Conservation (phyloP, 1,140 invertebrate genomes). For the Plodia interpunctella region DNA sequence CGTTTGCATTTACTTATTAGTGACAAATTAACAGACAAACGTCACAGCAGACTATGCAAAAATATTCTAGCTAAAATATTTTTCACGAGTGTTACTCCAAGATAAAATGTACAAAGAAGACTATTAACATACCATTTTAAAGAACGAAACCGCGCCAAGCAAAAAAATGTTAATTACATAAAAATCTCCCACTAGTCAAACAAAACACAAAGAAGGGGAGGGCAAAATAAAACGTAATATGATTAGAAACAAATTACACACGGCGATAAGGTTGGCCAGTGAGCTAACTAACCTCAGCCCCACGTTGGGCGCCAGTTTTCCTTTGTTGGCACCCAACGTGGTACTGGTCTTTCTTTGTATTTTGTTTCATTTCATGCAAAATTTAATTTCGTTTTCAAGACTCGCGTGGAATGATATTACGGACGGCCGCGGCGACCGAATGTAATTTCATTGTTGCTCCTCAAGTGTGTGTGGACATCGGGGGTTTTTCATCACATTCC, state of each 20-base stretch:
- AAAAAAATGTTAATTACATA: constrained; percentile 6
- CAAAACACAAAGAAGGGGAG: constrained; percentile 32
- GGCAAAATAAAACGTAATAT: constrained; percentile 61
- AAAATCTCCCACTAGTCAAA: constrained; percentile 7
- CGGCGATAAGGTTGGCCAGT: constrained; percentile 47
- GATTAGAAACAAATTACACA: constrained; percentile 72
- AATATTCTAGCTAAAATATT: no score
- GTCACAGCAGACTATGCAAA: no score
- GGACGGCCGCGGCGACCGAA: constrained; percentile 49
- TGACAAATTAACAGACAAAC: no score
- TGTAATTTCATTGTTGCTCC: constrained; percentile 56
- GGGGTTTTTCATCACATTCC: constrained; percentile 74
- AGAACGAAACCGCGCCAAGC: neutral
- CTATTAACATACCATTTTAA: neutral
- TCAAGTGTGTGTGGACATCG: constrained; percentile 72
- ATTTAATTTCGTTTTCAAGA: constrained; percentile 77
- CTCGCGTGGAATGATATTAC: constrained; percentile 75
- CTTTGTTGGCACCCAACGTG: constrained; percentile 54
- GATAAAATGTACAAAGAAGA: constrained; percentile 1
- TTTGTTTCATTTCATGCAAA: constrained; percentile 75
- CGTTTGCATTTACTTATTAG: no score
- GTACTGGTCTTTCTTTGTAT: constrained; percentile 68
- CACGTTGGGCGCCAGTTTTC: constrained; percentile 52
- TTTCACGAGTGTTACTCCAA: neutral
- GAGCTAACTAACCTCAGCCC: constrained; percentile 57